These are phyloP conservation scores for Chrysocyon brachyurus DNA, from an alignment of 2,797 vertebrate genomes.

Conservation along the genomic window DNA sequence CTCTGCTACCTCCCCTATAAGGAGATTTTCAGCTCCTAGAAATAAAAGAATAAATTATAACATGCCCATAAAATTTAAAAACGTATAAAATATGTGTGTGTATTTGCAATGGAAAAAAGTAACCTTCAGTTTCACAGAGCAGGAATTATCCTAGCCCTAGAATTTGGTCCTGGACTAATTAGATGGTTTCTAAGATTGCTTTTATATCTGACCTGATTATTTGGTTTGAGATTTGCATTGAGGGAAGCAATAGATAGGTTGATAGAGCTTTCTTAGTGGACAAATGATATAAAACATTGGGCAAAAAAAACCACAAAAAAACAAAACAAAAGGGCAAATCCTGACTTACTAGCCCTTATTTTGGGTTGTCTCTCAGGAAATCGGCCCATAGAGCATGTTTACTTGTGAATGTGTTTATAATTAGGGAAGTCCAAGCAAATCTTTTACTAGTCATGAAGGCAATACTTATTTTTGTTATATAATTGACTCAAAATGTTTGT, in stretches of 20 bases:
- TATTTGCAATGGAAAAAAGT: conserved; percentile 38
- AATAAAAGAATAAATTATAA: conserved; percentile 19
- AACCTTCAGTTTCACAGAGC: not conserved
- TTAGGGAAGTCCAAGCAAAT: conserved; percentile 25
- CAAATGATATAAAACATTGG: not conserved
- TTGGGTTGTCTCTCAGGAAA: conserved; percentile 44
- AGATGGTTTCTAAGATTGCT: conserved; percentile 12
- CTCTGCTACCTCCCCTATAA: not conserved
- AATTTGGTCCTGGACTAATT: not conserved
- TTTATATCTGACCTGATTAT: conserved; percentile 34
- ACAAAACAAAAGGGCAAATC: not conserved
- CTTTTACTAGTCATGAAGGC: conserved; percentile 30
- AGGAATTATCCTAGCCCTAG: not conserved
- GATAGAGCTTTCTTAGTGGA: conserved; percentile 25
- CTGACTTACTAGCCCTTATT: not conserved
- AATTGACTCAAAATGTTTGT: conserved; percentile 62
- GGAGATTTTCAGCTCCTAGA: not conserved
- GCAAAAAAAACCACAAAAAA: not conserved
- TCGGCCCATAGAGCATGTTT: not conserved
- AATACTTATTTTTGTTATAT: conserved; percentile 39
- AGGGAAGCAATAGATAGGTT: conserved; percentile 14
- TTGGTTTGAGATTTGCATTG: conserved; percentile 52
- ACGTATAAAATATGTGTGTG: not conserved
- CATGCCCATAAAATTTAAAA: not conserved
- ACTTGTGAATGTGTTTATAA: conserved; percentile 25